Evolutionary conservation across 2,888 invertebrate species (phyloP).

Genomic region (Andrena bucephala): DNA sequence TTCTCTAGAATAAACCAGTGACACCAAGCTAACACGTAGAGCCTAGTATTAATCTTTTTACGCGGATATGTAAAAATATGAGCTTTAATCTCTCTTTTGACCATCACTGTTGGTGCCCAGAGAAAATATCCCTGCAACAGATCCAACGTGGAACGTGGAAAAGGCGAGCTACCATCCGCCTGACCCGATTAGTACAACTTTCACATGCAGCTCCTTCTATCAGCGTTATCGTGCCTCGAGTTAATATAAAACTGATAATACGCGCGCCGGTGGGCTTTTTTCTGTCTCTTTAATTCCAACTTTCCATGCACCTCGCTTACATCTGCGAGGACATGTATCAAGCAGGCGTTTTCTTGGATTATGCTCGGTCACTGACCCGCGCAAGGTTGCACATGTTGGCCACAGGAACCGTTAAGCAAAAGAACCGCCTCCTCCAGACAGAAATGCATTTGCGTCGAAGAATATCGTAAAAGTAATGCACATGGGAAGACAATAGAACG

Average conservation of each 20-base stretch:
- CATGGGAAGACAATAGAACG: neutral
- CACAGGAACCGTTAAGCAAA: conserved; percentile 50
- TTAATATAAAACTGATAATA: neutral
- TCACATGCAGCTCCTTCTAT: conserved; percentile 1
- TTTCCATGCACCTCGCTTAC: neutral
- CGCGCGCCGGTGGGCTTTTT: neutral
- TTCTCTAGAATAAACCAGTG: no score
- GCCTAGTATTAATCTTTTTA: no score
- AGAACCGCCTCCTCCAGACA: neutral
- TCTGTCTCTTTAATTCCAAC: neutral
- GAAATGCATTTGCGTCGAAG: neutral
- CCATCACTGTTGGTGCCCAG: neutral
- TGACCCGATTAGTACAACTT: conserved; percentile 20
- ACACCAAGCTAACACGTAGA: no score
- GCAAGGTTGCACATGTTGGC: conserved; percentile 25
- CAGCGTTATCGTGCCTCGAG: neutral
- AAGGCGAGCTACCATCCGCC: neutral
- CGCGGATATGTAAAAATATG: no score
- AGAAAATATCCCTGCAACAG: neutral
- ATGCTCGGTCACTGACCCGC: conserved; percentile 30
- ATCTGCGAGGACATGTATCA: neutral
- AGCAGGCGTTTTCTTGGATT: conserved; percentile 13
- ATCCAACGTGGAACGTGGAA: neutral
- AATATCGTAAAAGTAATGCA: neutral
- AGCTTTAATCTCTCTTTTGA: neutral